Percentiles rank a stretch among this genome's conserved stretches.
Conservation (phyloP, 2,113 vertebrate species). For the Tapirus terrestris region DNA sequence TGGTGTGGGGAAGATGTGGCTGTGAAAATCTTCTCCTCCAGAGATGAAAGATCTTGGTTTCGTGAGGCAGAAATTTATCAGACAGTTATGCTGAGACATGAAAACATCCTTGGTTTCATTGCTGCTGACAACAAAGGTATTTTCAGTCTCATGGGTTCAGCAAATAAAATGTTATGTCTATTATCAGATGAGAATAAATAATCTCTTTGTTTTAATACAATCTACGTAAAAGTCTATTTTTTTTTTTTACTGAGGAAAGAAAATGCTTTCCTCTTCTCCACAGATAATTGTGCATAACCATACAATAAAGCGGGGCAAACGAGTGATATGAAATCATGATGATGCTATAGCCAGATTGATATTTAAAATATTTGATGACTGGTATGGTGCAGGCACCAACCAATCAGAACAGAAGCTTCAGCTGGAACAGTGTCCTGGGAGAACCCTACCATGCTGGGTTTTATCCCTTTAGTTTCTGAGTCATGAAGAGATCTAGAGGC, state of each 20-base stretch:
- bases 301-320: background rate
- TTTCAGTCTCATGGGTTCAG: background rate
- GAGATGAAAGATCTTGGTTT: conserved; percentile 98
- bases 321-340: background rate
- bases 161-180: background rate
- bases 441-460: background rate
- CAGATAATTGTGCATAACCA: background rate
- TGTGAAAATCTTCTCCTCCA: conserved; percentile 98
- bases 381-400: background rate
- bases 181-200: background rate
- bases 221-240: background rate
- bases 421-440: background rate
- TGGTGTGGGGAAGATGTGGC: conserved; percentile 98
- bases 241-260: conserved; percentile 12
- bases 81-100: conserved; percentile 97
- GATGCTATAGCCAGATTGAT: background rate
- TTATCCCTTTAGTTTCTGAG: background rate
- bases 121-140: conserved; percentile 98
- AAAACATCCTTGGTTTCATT: conserved; percentile 98
- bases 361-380: background rate
- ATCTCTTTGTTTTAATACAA: background rate
- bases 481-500: background rate
- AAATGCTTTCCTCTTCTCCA: background rate
- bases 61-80: conserved; percentile 98
- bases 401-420: background rate